Conservation (phyloP, 1,140 invertebrate genomes). For the Diuraphis noxia region DNA sequence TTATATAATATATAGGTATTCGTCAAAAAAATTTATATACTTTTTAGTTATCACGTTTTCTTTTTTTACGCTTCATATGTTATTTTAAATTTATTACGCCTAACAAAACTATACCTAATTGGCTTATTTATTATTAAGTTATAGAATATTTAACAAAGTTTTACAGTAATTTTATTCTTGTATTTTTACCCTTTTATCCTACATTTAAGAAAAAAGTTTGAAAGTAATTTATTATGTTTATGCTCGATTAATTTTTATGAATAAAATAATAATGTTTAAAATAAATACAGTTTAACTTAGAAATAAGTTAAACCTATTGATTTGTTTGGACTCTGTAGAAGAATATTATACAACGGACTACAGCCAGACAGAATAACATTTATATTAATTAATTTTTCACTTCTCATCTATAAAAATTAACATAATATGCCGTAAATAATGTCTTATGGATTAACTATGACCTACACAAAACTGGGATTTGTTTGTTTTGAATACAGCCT, state of each 20-base stretch:
- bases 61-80: background rate
- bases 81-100: background rate
- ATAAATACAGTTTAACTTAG: background rate
- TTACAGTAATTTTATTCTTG: background rate
- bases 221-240: constrained; percentile 11
- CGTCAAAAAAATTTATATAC: background rate
- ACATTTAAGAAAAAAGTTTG: background rate
- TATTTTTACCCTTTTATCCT: background rate
- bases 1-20: too few relatives aligned
- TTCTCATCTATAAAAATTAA: constrained; percentile 1
- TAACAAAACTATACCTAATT: background rate
- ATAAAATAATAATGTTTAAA: background rate
- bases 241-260: background rate
- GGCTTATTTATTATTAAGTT: background rate
- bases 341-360: constrained; percentile 19
- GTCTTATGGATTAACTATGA: background rate
- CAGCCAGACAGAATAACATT: constrained; percentile 27
- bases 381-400: background rate
- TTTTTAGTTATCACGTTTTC: background rate
- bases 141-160: background rate
- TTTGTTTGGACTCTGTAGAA: constrained; percentile 28
- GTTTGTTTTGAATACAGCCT: background rate
- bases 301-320: background rate
- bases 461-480: background rate
- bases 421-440: background rate